phyloP scores from a whole-genome alignment of 2,797 vertebrate genomes.

The Morelia viridis region DNA sequence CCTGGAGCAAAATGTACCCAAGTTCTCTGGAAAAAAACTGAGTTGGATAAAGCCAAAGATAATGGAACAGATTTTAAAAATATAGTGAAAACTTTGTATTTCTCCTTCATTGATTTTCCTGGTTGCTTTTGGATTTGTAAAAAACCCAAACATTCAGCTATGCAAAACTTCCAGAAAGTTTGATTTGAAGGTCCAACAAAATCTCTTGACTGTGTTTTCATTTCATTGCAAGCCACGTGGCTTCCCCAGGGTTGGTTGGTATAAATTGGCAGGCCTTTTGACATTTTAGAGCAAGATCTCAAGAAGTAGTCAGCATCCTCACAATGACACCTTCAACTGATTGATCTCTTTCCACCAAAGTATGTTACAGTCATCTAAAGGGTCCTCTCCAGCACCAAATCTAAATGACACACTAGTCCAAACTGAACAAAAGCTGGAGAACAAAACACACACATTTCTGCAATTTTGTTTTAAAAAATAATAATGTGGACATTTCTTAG shows the following conservation, averaged over 20 bases:
- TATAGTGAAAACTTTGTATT: constrained; percentile 68
- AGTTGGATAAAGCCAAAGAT: constrained; percentile 67
- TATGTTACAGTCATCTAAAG: not conserved
- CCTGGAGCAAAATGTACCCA: constrained; percentile 57
- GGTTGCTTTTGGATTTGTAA: constrained; percentile 72
- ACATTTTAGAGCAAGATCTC: constrained; percentile 66
- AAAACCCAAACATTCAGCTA: constrained; percentile 77
- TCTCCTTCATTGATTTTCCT: constrained; percentile 56
- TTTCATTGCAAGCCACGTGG: constrained; percentile 78
- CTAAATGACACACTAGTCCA: not conserved
- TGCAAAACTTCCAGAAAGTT: constrained; percentile 77
- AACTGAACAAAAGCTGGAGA: not conserved
- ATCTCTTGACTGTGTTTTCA: constrained; percentile 77
- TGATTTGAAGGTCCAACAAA: constrained; percentile 73
- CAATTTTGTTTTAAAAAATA: constrained; percentile 39
- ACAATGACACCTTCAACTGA: too few species aligned
- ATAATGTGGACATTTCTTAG: constrained; percentile 39
- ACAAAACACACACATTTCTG: constrained; percentile 14
- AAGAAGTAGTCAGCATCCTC: not conserved
- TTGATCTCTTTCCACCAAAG: not conserved
- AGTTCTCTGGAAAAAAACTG: constrained; percentile 64
- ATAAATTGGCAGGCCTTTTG: constrained; percentile 75
- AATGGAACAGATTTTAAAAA: constrained; percentile 67
- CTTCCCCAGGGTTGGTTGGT: constrained; percentile 62
- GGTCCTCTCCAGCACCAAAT: not conserved